Evolutionary conservation across 2,888 invertebrate genomes (phyloP).

Genomic region (Imbricaverruca yamaguchii): DNA sequence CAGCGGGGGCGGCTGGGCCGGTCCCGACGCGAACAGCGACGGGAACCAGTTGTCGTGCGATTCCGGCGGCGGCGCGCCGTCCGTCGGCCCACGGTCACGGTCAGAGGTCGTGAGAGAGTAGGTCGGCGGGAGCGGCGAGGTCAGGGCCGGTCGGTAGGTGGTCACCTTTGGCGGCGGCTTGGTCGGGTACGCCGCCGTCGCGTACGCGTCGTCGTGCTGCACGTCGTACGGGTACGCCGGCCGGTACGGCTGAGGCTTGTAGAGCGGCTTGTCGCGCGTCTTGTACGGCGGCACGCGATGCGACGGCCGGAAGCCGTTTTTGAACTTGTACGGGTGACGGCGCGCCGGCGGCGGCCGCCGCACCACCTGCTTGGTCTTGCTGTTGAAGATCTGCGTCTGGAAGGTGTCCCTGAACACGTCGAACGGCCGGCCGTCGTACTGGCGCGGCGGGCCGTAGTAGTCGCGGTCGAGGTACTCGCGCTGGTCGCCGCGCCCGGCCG

Average conservation of each 20-base stretch:
- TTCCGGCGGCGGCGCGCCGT: background rate
- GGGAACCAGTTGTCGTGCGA: background rate
- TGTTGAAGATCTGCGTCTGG: constrained; percentile 20
- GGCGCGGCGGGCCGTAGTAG: constrained; percentile 5
- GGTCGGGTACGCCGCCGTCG: background rate
- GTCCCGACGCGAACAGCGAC: background rate
- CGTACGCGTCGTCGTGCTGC: background rate
- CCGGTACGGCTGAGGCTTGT: background rate
- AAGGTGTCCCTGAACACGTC: background rate
- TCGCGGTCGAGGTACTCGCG: background rate
- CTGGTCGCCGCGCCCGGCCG: background rate
- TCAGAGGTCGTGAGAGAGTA: background rate
- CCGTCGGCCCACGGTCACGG: background rate
- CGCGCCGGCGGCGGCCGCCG: background rate
- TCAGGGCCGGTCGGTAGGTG: background rate
- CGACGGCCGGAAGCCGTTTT: background rate
- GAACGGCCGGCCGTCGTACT: background rate
- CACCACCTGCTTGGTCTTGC: constrained; percentile 9
- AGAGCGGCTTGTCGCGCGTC: background rate
- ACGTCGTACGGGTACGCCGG: background rate
- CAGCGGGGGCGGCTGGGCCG: too few species aligned
- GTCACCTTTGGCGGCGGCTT: background rate
- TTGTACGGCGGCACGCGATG: background rate
- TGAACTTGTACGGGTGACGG: background rate
- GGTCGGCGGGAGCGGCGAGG: background rate